phyloP scores from a whole-genome alignment of 2,888 invertebrate species.

The Standfussiana lucernea region DNA sequence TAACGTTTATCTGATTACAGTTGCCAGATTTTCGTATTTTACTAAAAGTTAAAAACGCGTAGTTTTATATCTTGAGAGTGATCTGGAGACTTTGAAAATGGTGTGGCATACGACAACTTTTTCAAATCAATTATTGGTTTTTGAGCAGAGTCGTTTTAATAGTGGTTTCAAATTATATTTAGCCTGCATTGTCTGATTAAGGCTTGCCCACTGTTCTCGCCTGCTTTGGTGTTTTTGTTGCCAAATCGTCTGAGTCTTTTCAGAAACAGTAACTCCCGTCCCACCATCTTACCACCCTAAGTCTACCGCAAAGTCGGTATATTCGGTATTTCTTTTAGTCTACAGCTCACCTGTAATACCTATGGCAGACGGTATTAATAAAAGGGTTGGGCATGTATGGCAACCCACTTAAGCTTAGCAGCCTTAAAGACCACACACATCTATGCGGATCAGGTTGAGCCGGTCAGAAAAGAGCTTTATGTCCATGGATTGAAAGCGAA shows the following conservation, averaged over 20 bases:
- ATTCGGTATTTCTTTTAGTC: not conserved
- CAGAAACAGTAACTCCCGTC: not conserved
- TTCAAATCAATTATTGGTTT: not conserved
- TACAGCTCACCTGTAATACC: not conserved
- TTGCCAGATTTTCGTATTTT: slow-evolving; percentile 1
- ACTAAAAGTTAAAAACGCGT: not conserved
- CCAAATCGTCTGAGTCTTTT: not conserved
- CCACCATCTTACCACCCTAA: not conserved
- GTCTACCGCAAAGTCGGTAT: not conserved
- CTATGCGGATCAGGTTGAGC: not conserved
- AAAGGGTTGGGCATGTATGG: not conserved
- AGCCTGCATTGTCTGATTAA: not conserved
- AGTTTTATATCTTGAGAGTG: not conserved
- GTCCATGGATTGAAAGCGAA: not conserved
- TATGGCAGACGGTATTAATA: not conserved
- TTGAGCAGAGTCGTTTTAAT: not conserved
- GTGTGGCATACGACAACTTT: not conserved
- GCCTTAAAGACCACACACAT: not conserved
- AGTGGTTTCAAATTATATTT: not conserved
- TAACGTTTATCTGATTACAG: not conserved
- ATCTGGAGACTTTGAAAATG: not conserved
- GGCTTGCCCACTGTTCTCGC: not conserved
- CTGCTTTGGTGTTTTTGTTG: not conserved
- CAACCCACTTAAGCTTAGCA: not conserved
- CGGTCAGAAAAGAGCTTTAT: not conserved